phyloP scores from a whole-genome alignment of 1,140 invertebrate genomes.

The Caerostris darwini region DNA sequence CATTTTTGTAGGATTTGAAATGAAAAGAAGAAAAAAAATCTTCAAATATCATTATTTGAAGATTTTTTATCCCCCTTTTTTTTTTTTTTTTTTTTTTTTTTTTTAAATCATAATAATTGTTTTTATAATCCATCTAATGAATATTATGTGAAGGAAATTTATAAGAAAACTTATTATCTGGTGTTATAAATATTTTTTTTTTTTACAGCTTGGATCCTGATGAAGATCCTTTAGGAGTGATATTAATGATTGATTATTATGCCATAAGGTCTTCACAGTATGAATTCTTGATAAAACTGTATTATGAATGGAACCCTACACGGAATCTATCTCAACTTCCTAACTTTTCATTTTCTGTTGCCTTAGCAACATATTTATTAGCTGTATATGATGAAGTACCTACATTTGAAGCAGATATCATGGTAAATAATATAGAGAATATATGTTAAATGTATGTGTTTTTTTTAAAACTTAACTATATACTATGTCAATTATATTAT shows the following conservation, averaged over 20 bases:
- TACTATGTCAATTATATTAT: too few relatives aligned
- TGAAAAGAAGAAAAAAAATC: too few relatives aligned
- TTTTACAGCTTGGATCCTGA: slow-evolving; percentile 90
- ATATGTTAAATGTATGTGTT: too few relatives aligned
- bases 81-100: neutral
- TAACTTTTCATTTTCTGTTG: slow-evolving; percentile 93
- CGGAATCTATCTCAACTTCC: slow-evolving; percentile 91
- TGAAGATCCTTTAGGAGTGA: slow-evolving; percentile 90
- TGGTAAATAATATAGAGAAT: slow-evolving; percentile 42
- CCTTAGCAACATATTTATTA: slow-evolving; percentile 87
- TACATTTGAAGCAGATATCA: slow-evolving; percentile 59
- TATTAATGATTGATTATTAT: slow-evolving; percentile 93
- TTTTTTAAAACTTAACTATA: too few relatives aligned
- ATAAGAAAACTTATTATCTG: neutral
- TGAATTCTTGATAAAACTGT: slow-evolving; percentile 89
- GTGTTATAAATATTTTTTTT: neutral
- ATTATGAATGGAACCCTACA: slow-evolving; percentile 86
- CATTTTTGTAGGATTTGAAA: too few relatives aligned
- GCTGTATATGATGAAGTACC: slow-evolving; percentile 38
- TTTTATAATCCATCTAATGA: neutral
- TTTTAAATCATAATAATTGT: neutral
- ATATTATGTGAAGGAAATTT: neutral
- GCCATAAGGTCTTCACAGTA: slow-evolving; percentile 91
- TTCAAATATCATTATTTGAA: too few relatives aligned
- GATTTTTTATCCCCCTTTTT: neutral